A percentile compares a stretch with the other conserved stretches of the same genome.
Conservation (phyloP, 2,797 vertebrate species). For the Lateolabrax maculatus region DNA sequence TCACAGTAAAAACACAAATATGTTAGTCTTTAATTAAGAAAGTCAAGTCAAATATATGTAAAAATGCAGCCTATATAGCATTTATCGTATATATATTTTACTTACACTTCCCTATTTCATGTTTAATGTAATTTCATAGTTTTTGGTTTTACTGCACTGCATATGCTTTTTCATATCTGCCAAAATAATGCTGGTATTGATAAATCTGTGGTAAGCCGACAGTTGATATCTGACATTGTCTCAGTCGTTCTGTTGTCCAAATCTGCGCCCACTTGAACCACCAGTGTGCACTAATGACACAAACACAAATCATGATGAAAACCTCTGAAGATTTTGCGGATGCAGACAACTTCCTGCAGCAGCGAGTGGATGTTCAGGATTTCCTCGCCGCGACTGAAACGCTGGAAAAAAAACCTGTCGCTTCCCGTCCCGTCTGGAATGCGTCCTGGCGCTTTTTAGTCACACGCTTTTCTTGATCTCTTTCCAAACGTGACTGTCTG, state of each 20-base stretch:
- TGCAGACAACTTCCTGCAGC: conserved; percentile 55
- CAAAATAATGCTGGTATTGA: neutral
- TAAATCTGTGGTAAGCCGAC: neutral
- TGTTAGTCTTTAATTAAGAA: neutral
- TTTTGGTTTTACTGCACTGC: neutral
- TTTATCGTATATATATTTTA: neutral
- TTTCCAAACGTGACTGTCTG: neutral
- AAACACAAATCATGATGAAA: neutral
- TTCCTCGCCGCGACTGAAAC: conserved; percentile 49
- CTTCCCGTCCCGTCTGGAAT: conserved; percentile 68
- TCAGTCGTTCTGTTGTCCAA: neutral
- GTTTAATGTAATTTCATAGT: no score
- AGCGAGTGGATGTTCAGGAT: conserved; percentile 61
- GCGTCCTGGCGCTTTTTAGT: conserved; percentile 14
- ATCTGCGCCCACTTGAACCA: neutral
- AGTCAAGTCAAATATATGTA: neutral
- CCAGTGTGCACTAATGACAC: neutral
- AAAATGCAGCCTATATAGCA: neutral
- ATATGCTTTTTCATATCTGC: neutral
- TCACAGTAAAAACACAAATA: neutral
- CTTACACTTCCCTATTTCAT: no score
- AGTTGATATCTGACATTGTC: neutral
- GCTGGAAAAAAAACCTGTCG: conserved; percentile 12
- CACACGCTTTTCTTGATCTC: conserved; percentile 2
- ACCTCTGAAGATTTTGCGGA: conserved; percentile 27